Evolutionary conservation across 2,113 vertebrate species (phyloP), one percentile per base, ranked within the genome.

Genomic region (Dinomys branickii): DNA sequence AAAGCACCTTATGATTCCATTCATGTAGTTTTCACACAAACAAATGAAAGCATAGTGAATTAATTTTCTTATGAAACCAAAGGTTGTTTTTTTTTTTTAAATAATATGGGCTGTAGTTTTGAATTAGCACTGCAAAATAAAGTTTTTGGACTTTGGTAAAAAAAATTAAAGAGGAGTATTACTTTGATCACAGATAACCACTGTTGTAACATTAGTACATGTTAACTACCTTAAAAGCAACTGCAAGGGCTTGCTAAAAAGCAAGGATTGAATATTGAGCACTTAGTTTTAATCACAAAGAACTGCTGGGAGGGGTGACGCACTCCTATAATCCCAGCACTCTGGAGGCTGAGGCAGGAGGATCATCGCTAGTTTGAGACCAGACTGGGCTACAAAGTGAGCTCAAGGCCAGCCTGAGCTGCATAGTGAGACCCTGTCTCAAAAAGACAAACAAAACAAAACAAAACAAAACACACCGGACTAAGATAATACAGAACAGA

Each of bases 31-130:
- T 95, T 93, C n/a, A 83, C 16, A n/a, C 1, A 58, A 71, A 19
- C n/a, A 88, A 95, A 78, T n/a, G 22, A 73, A 90, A 93, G 35
- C 56, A 9, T 19, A 44, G 1, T 63, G 56, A n/a, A 54, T 38
- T 54, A 22, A 82, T 26, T 80, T 89, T 83, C 83, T 65, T 61
- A 41, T 81, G 63, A 93, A 94, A 93, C 35, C 24, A n/a, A 75
- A 67, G 1, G n/a, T n/a, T n/a, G n/a, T n/a, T n/a, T 22, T 5
- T 59, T 85, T 93, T 69, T 88, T 12, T 13, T 82, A n/a, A n/a
- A 35, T 52, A 59, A 89, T 69, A 82, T 67, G 35, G 30, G n/a
- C 22, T 80, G 85, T 78, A 80, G 54, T 78, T 94, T 91, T 83
- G 44, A 85, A 83, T 91, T 78, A 47, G 50, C 28, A 65, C n/a